Evolutionary conservation across 1,140 invertebrate species (phyloP), one percentile per base, ranked within the genome.

Genomic region (Maniola jurtina): DNA sequence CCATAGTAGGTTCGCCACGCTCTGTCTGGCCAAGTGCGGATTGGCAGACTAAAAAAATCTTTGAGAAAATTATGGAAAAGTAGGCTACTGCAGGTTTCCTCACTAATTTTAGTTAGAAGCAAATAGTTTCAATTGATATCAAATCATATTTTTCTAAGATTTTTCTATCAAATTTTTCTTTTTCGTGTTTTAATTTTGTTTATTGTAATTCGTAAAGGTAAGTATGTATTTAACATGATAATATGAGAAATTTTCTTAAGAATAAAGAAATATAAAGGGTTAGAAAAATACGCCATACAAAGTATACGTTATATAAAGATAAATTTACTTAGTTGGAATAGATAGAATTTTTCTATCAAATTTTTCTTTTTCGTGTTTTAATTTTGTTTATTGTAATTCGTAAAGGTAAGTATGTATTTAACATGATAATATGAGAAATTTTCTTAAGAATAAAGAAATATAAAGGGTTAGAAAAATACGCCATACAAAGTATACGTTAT

Each of bases 251-350:
- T 38, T 38, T 38, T 38, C 38, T 38, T 38, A 25, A 2, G 25
- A 25, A 25, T 25, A 25, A 25, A 25, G 25, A 25, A 25, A 25
- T 25, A 38, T 38, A 38, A 45, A 45, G 13, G 42, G 5, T 11
- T 45, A 45, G 42, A 11, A 45, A 38, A 45, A 45, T 45, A 45
- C 11, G 11, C 25, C 4, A 25, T 25, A 25, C 25, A 25, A 25
- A 25, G 25, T 1, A 25, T 25, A 25, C 1, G 25, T 25, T 25
- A 1, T 45, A 45, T 1, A 45, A 45, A 45, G 42, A 5, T 13
- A 45, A 45, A 45, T 58, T 50, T 65, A 47, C 58, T 67, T 50
- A 57, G 58, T 65, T 58, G 62, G 34, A 64, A 72, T 63, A 63
- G 54, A 62, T 14, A 47, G 64, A 70, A n/a, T n/a, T n/a, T n/a